Percentiles rank a stretch among this genome's conserved stretches.
Evolutionary conservation across 1,140 invertebrate species (phyloP).

Genomic region (Pseudoatta argentina): DNA sequence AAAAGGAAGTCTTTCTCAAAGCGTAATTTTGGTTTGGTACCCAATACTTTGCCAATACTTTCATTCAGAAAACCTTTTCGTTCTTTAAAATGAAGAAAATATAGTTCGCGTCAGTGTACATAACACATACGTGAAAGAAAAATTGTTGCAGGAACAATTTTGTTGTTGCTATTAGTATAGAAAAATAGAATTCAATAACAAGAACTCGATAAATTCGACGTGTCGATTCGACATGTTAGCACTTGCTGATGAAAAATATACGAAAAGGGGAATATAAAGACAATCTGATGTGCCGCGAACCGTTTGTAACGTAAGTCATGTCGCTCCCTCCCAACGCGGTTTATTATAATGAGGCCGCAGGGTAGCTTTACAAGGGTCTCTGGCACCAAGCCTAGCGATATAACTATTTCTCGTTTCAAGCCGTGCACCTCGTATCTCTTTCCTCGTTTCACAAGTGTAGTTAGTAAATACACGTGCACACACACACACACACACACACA

Average conservation of each 20-base stretch:
- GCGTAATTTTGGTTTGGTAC: constrained; percentile 4
- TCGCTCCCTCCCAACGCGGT: constrained; percentile 46
- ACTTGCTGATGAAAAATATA: constrained; percentile 4
- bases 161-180: not conserved
- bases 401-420: constrained; percentile 70
- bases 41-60: constrained; percentile 2
- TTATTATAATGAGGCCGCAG: constrained; percentile 75
- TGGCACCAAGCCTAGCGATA: constrained; percentile 75
- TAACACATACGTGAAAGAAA: not conserved
- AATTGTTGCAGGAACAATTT: not conserved
- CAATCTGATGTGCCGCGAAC: constrained; percentile 51
- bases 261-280: constrained; percentile 37
- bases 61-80: not conserved
- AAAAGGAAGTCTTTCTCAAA: constrained; percentile 9
- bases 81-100: not conserved
- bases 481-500: not conserved
- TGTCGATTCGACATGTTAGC: not conserved
- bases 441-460: constrained; percentile 9
- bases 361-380: constrained; percentile 75
- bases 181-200: constrained; percentile 8
- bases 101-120: not conserved
- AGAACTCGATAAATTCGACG: not conserved
- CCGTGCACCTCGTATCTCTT: constrained; percentile 22
- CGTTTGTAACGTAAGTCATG: constrained; percentile 68
- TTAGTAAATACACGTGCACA: not conserved